phyloP scores from a whole-genome alignment of 2,797 vertebrate genomes.

The Podargus strigoides region DNA sequence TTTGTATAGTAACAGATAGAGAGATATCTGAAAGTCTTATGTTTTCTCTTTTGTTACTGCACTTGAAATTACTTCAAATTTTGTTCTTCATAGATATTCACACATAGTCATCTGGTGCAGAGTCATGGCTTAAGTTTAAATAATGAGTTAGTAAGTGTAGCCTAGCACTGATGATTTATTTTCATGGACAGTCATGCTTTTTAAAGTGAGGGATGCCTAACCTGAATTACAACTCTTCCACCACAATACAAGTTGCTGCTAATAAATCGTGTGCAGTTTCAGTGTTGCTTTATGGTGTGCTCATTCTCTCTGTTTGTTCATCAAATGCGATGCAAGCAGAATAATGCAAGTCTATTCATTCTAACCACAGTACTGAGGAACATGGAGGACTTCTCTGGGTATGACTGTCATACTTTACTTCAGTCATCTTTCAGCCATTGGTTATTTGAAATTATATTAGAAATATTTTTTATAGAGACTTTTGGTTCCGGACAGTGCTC shows the following conservation, averaged over 20 bases:
- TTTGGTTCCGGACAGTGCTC: not conserved
- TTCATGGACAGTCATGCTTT: not conserved
- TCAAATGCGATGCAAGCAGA: not conserved
- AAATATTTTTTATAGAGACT: not conserved
- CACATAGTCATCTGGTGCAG: not conserved
- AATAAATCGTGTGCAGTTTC: not conserved
- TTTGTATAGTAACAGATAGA: not conserved
- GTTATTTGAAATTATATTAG: not conserved
- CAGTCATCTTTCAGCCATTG: not conserved
- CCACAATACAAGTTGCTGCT: not conserved
- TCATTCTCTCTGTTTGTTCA: not conserved
- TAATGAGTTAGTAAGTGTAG: fast-evolving
- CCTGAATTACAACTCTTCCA: not conserved
- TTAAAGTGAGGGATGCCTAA: not conserved
- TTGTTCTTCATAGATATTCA: not conserved
- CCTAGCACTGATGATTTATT: not conserved
- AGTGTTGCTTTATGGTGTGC: not conserved
- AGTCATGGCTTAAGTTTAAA: not conserved
- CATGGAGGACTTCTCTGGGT: not conserved
- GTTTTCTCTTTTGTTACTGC: not conserved
- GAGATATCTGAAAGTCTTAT: not conserved
- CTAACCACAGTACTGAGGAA: not conserved
- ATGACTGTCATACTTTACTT: not conserved
- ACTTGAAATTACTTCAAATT: not conserved
- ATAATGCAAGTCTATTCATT: not conserved